phyloP scores from a whole-genome alignment of 2,797 vertebrate species.

The Smutsia temminckii region DNA sequence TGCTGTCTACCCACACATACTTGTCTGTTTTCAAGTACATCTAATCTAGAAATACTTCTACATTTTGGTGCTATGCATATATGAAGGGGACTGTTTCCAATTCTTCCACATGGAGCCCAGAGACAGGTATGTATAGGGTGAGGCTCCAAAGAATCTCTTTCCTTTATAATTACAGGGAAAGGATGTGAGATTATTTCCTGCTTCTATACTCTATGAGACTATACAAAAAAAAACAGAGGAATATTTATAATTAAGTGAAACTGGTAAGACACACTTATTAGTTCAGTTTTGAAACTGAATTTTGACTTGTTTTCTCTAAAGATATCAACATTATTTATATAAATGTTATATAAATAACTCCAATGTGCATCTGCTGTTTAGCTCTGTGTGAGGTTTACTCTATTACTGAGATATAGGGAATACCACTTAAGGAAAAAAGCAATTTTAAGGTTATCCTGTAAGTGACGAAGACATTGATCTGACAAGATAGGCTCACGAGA shows the following conservation, averaged over 20 bases:
- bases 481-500: constrained; percentile 82
- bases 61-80: neutral
- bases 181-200: neutral
- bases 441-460: constrained; percentile 84
- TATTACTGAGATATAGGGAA: constrained; percentile 77
- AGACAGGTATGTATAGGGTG: neutral
- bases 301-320: constrained; percentile 74
- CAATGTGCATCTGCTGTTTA: constrained; percentile 73
- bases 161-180: neutral
- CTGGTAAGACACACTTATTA: constrained; percentile 48
- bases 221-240: constrained; percentile 14
- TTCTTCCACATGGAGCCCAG: neutral
- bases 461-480: constrained; percentile 85
- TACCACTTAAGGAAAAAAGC: constrained; percentile 77
- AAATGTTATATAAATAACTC: constrained; percentile 67
- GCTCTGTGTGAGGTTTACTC: constrained; percentile 67
- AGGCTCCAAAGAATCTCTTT: neutral
- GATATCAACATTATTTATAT: constrained; percentile 69
- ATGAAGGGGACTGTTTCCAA: neutral
- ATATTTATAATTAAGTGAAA: constrained; percentile 65
- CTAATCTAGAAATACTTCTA: neutral
- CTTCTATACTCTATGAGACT: neutral
- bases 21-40: neutral
- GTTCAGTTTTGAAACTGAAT: constrained; percentile 68
- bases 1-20: neutral